phyloP scores from a whole-genome alignment of 2,888 invertebrate species.

The Diplazon laetatorius region DNA sequence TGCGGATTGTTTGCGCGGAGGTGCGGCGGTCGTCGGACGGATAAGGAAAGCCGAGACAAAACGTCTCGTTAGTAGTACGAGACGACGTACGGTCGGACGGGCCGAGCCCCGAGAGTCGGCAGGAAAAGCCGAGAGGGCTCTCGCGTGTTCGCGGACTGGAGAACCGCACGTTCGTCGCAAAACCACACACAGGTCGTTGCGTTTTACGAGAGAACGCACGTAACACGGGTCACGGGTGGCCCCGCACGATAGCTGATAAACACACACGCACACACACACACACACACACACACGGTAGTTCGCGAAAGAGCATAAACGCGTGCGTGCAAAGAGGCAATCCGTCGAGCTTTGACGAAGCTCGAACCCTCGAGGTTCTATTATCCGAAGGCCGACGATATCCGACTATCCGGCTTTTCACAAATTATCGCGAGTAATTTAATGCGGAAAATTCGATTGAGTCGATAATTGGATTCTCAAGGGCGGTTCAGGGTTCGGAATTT shows the following conservation, averaged over 20 bases:
- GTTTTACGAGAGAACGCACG: slow-evolving; percentile 42
- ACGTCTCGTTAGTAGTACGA: slow-evolving; percentile 36
- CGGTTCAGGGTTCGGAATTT: no score
- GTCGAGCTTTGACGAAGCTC: slow-evolving; percentile 37
- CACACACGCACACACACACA: neutral
- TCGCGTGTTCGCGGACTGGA: neutral
- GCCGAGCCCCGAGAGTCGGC: neutral
- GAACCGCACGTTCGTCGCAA: slow-evolving; percentile 19
- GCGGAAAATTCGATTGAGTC: slow-evolving; percentile 1
- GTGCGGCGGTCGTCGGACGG: no score
- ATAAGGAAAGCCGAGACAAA: slow-evolving; percentile 13
- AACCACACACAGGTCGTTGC: slow-evolving; percentile 33
- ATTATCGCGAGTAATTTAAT: slow-evolving; percentile 20
- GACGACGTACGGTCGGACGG: slow-evolving; percentile 22
- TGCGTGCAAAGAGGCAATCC: slow-evolving; percentile 41
- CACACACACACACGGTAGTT: no score
- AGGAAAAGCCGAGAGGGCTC: slow-evolving; percentile 6
- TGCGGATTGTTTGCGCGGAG: neutral
- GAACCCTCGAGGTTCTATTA: slow-evolving; percentile 29
- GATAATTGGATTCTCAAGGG: no score
- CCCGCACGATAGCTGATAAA: slow-evolving; percentile 28
- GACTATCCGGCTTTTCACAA: slow-evolving; percentile 2
- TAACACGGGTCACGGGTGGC: neutral
- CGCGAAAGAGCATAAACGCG: slow-evolving; percentile 16
- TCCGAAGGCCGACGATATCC: slow-evolving; percentile 35